Conservation (phyloP, 2,113 vertebrate genomes). For the Ammodytes dubius region DNA sequence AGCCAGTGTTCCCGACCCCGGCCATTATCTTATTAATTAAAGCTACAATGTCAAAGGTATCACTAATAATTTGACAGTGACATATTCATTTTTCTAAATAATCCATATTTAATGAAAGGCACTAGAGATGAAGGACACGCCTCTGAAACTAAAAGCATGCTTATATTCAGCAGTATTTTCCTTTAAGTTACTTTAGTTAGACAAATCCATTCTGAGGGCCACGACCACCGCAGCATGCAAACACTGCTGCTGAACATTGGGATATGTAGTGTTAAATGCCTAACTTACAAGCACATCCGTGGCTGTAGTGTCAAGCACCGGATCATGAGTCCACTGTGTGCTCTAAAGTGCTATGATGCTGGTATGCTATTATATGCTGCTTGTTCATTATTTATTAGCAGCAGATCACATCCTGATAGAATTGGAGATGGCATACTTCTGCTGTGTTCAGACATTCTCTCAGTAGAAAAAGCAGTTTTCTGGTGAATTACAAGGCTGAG, state of each 20-base stretch:
- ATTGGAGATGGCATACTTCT: slow-evolving; percentile 46
- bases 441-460: slow-evolving; percentile 46
- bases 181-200: slow-evolving; percentile 31
- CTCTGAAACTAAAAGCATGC: slow-evolving; percentile 8
- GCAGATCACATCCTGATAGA: slow-evolving; percentile 65
- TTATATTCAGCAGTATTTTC: slow-evolving; percentile 32
- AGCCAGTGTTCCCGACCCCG: background rate
- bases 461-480: slow-evolving; percentile 41
- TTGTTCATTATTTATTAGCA: slow-evolving; percentile 71
- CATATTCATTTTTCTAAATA: slow-evolving; percentile 31
- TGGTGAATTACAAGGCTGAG: slow-evolving; percentile 35
- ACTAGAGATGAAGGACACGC: slow-evolving; percentile 11
- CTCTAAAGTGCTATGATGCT: slow-evolving; percentile 57
- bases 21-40: slow-evolving; percentile 34
- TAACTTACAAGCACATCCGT: slow-evolving; percentile 50
- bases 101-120: slow-evolving; percentile 33
- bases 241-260: slow-evolving; percentile 47
- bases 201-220: slow-evolving; percentile 37
- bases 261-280: slow-evolving; percentile 47
- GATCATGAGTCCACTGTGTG: slow-evolving; percentile 59
- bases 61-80: slow-evolving; percentile 20
- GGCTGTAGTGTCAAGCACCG: slow-evolving; percentile 46
- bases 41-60: slow-evolving; percentile 30
- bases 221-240: slow-evolving; percentile 9
- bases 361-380: slow-evolving; percentile 68